A percentile compares a stretch with the other conserved stretches of the same genome.
Evolutionary conservation across 2,113 vertebrate genomes (phyloP).

Genomic region (Hippopotamus amphibius): DNA sequence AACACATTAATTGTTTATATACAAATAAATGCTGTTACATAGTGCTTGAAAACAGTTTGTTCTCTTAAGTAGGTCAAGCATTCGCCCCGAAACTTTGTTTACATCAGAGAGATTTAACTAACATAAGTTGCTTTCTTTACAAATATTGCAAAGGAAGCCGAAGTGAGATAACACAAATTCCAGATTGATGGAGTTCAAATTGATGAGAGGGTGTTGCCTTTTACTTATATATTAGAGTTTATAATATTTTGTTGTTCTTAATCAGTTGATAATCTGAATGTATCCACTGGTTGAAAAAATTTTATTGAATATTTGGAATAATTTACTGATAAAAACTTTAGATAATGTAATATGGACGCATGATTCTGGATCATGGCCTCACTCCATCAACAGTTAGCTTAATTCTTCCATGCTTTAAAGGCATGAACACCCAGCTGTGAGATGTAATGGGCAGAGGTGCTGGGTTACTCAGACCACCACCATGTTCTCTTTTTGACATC

Average conservation of each 20-base stretch:
- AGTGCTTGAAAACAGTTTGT: slow-evolving; percentile 75
- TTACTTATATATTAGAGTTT: slow-evolving; percentile 8
- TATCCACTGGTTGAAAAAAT: slow-evolving; percentile 25
- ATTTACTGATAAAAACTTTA: slow-evolving; percentile 32
- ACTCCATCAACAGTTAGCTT: slow-evolving; percentile 11
- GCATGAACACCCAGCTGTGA: background rate
- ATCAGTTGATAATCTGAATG: slow-evolving; percentile 28
- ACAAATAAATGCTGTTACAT: slow-evolving; percentile 69
- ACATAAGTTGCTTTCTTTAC: slow-evolving; percentile 55
- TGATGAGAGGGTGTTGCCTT: background rate
- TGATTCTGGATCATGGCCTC: background rate
- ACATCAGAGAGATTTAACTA: slow-evolving; percentile 60
- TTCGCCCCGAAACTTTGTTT: slow-evolving; percentile 68
- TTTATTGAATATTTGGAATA: slow-evolving; percentile 54
- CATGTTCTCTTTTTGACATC: background rate
- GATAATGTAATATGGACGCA: background rate
- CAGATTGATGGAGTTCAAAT: background rate
- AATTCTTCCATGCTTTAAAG: background rate
- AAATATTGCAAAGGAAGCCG: slow-evolving; percentile 42
- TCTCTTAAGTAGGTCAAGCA: slow-evolving; percentile 68
- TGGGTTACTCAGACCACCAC: background rate
- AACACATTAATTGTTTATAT: slow-evolving; percentile 74
- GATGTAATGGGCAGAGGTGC: background rate
- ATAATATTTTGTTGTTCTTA: background rate
- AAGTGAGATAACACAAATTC: slow-evolving; percentile 8